These are phyloP conservation scores for Leptoteleia sp. DNA, from an alignment of 1,140 invertebrate species.

Conservation along the genomic window DNA sequence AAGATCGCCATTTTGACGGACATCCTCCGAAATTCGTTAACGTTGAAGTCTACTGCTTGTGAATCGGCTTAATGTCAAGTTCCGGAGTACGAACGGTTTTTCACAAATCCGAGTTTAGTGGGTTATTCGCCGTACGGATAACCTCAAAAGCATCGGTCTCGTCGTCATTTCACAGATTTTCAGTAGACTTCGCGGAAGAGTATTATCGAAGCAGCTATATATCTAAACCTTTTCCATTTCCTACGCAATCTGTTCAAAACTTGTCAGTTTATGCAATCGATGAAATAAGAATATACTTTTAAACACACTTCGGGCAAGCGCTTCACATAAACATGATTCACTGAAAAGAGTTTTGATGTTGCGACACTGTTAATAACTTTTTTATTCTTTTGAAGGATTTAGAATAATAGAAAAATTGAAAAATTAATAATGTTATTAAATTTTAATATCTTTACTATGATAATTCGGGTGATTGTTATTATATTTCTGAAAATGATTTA, in stretches of 20 bases:
- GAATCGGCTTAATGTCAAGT: slow-evolving; percentile 40
- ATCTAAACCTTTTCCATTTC: slow-evolving; percentile 40
- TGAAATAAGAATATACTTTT: slow-evolving; percentile 42
- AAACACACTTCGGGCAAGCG: no score
- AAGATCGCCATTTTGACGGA: slow-evolving; percentile 28
- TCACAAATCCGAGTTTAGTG: slow-evolving; percentile 38
- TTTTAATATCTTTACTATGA: no score
- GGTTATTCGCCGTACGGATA: slow-evolving; percentile 28
- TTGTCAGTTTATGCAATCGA: slow-evolving; percentile 53
- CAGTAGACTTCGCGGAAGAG: slow-evolving; percentile 41
- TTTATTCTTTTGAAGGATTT: no score
- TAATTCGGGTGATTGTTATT: no score
- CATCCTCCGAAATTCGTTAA: no score
- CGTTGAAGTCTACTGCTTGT: slow-evolving; percentile 27
- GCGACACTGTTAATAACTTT: no score
- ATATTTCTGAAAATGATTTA: no score
- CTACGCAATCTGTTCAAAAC: slow-evolving; percentile 52
- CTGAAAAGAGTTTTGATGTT: no score
- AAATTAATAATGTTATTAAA: no score
- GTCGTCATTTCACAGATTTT: slow-evolving; percentile 43
- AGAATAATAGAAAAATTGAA: no score
- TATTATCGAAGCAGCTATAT: slow-evolving; percentile 42
- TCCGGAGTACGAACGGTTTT: slow-evolving; percentile 45
- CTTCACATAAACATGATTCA: no score
- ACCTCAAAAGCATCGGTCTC: slow-evolving; percentile 48